Percentiles rank a stretch among this genome's conserved stretches.
Evolutionary conservation across 2,797 vertebrate species (phyloP).

Genomic region (Myiotriccus ornatus): DNA sequence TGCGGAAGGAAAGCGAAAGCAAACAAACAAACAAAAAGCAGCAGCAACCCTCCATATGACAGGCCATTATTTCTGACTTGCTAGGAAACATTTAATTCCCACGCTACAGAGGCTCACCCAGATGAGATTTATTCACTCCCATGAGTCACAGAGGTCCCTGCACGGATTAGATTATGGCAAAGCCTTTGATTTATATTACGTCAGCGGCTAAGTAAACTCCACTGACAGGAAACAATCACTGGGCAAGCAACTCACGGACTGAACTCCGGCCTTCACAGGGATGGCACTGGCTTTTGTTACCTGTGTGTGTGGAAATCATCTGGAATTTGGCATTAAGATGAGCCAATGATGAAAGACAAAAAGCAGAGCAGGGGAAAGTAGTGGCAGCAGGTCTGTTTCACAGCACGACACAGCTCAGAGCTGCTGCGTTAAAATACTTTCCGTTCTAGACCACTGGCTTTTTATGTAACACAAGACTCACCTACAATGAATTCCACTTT

Average conservation of each 20-base stretch:
- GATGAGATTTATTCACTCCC: conserved; percentile 20
- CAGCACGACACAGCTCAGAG: background rate
- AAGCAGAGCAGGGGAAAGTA: background rate
- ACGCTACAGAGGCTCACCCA: background rate
- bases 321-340: background rate
- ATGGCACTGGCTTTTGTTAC: background rate
- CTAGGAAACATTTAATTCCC: conserved; percentile 26
- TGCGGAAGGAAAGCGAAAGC: background rate
- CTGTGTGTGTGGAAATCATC: background rate
- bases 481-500: background rate
- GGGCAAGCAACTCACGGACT: background rate
- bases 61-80: background rate
- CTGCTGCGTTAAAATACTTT: background rate
- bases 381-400: background rate
- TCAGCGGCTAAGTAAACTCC: conserved; percentile 5
- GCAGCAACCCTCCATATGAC: background rate
- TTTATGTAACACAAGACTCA: background rate
- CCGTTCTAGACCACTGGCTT: conserved; percentile 3
- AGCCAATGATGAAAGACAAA: background rate
- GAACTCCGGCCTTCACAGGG: background rate
- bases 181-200: background rate
- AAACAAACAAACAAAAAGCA: background rate
- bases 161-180: background rate
- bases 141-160: background rate
- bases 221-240: background rate